These are phyloP conservation scores for Microctenopoma steveboyesi DNA, from an alignment of 2,797 vertebrate genomes.

Conservation along the genomic window DNA sequence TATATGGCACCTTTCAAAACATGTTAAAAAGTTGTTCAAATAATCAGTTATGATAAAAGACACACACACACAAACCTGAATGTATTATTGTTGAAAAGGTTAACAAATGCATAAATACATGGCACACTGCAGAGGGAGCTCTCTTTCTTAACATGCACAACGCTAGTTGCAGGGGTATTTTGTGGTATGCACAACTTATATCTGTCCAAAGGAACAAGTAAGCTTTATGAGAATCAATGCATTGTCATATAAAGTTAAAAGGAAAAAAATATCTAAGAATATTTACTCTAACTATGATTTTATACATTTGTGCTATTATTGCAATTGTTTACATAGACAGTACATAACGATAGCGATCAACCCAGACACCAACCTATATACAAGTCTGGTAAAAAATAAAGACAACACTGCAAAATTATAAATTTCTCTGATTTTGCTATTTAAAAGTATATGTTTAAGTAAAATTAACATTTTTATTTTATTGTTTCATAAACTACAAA, in stretches of 20 bases:
- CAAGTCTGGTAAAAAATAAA: no score
- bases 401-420: no score
- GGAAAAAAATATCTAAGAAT: background rate
- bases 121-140: constrained; percentile 60
- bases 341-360: no score
- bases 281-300: background rate
- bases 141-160: constrained; percentile 29
- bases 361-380: no score
- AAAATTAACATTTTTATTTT: no score
- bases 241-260: background rate
- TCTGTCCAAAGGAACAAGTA: constrained; percentile 6
- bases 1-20: no score
- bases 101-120: constrained; percentile 15
- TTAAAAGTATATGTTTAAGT: no score
- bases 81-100: background rate
- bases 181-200: constrained; percentile 7
- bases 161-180: constrained; percentile 4
- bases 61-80: background rate
- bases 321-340: background rate
- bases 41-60: no score
- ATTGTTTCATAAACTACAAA: no score
- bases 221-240: background rate
- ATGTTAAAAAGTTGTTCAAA: no score
- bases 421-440: no score
- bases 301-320: background rate